Conservation (phyloP, 1,140 invertebrate species). For the Diorhabda elongata region DNA sequence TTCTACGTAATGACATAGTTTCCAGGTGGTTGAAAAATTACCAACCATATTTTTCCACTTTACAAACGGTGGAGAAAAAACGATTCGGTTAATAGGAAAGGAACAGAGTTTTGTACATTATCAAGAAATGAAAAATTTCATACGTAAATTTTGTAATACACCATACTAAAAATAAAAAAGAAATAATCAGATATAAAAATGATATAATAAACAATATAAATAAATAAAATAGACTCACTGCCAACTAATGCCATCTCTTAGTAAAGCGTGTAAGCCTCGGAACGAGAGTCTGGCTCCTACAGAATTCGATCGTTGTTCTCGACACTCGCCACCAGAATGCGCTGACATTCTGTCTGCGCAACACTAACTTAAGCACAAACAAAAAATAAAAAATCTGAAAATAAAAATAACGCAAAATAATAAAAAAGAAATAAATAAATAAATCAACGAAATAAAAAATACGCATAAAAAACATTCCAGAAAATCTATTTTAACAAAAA, state of each 20-base stretch:
- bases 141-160: too few species aligned
- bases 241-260: conserved; percentile 39
- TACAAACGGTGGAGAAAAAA: too few species aligned
- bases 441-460: conserved; percentile 4
- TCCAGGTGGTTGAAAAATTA: too few species aligned
- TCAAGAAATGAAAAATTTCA: too few species aligned
- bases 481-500: too few species aligned
- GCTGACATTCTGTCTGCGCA: conserved; percentile 32
- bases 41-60: too few species aligned
- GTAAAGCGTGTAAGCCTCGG: conserved; percentile 35
- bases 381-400: conserved; percentile 10
- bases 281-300: conserved; percentile 40
- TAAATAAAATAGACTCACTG: conserved; percentile 38
- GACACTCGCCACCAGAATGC: conserved; percentile 35
- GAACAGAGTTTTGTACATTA: too few species aligned
- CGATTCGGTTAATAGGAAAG: too few species aligned
- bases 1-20: too few species aligned
- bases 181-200: background rate
- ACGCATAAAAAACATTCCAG: background rate
- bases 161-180: background rate
- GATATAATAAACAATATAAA: conserved; percentile 22
- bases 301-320: conserved; percentile 41
- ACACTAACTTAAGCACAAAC: conserved; percentile 11
- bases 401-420: conserved; percentile 8
- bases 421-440: conserved; percentile 14